Conservation (phyloP, 1,140 invertebrate species). For the Drosophila funebris region DNA sequence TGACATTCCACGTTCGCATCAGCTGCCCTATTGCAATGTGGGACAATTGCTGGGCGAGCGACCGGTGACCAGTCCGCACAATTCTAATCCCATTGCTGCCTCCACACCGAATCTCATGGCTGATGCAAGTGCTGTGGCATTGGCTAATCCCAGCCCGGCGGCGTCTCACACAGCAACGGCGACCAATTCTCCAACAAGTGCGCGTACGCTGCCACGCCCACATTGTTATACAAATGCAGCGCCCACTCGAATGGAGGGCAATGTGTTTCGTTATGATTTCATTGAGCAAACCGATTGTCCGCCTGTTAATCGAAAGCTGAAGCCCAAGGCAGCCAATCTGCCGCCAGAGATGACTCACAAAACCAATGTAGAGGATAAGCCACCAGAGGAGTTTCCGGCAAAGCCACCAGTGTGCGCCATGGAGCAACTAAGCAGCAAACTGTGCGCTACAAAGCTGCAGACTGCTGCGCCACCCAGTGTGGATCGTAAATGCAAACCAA, state of each 20-base stretch:
- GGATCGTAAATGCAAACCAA: slow-evolving; percentile 78
- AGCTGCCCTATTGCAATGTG: slow-evolving; percentile 83
- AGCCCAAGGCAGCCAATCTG: slow-evolving; percentile 86
- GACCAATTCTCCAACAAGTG: slow-evolving; percentile 56
- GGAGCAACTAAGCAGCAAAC: slow-evolving; percentile 63
- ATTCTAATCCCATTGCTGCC: slow-evolving; percentile 68
- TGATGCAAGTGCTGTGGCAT: slow-evolving; percentile 18
- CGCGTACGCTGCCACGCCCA: slow-evolving; percentile 77
- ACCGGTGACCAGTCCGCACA: slow-evolving; percentile 69
- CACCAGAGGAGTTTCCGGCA: slow-evolving; percentile 79
- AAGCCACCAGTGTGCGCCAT: slow-evolving; percentile 63
- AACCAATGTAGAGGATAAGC: slow-evolving; percentile 85
- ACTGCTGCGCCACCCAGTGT: slow-evolving; percentile 68
- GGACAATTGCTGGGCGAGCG: slow-evolving; percentile 73
- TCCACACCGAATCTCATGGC: slow-evolving; percentile 79
- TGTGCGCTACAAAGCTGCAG: slow-evolving; percentile 70
- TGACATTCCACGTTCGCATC: slow-evolving; percentile 89
- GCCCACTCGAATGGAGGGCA: slow-evolving; percentile 85
- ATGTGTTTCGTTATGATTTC: slow-evolving; percentile 86
- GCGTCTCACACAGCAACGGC: slow-evolving; percentile 7
- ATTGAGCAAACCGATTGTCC: slow-evolving; percentile 86
- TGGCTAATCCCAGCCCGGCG: slow-evolving; percentile 19
- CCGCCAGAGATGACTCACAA: slow-evolving; percentile 24
- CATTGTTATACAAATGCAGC: slow-evolving; percentile 91
- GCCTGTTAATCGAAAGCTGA: slow-evolving; percentile 90